Evolutionary conservation across 2,113 vertebrate genomes (phyloP), one percentile per base, ranked within the genome.

Genomic region (Vidua macroura): DNA sequence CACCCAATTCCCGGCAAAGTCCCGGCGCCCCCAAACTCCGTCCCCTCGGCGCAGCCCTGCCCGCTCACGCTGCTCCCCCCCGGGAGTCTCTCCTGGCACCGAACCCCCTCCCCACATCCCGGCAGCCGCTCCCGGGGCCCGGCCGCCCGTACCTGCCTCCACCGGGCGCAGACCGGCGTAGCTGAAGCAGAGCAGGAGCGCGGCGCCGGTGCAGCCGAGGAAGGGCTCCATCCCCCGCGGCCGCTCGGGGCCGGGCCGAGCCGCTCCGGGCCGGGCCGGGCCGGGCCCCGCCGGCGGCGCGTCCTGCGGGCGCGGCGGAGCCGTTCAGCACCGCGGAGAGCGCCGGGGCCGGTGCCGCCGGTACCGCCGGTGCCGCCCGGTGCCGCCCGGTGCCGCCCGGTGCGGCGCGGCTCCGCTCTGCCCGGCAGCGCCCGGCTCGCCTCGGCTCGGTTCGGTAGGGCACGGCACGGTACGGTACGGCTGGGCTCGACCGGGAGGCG

Each of bases 101-200:
- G 58, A 62, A 0, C 51, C 59, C 67, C 31, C 27, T 6, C 18
- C 24, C 14, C 30, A 8, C 7, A 7, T 9, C 70, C 59, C 72
- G 43, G 70, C 46, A 44, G 33, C 79, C 33, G 3, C 75, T 58
- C 53, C 64, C 55, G 69, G 78, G 49, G 41, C 86, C 59, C 46
- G 93, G 74, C 95, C 94, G 93, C 74, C 79, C 95, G 97, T 96
- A 98, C 98, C 98, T 96, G 98, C 97, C 92, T 97, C 96, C 93
- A 97, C 98, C 91, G 97, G 96, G 60, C 96, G 92, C 95, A 97
- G 92, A 88, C 96, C 96, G 96, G 97, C 96, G 92, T 93, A 97
- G 97, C 96, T 94, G 94, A 97, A 96, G 94, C 95, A 98, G 56
- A 97, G 93, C 90, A 98, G 96, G 93, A 98, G 96, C 79, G 98